These are phyloP conservation scores for Zelleria hepariella DNA, from an alignment of 2,888 invertebrate genomes.

Conservation along the genomic window DNA sequence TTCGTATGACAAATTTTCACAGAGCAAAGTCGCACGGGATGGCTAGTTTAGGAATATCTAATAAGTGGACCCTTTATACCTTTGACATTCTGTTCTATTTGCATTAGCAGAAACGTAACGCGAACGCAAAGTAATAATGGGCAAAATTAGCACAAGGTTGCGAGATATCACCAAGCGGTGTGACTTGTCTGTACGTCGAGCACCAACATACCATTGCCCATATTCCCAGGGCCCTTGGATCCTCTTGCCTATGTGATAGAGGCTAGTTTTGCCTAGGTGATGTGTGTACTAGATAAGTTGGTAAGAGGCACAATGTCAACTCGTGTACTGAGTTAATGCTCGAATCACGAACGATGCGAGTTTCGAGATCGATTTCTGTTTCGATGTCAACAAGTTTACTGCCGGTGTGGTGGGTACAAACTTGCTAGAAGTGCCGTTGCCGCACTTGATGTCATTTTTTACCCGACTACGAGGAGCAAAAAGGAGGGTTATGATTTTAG, in stretches of 20 bases:
- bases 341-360: neutral
- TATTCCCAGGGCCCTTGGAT: neutral
- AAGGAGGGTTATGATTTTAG: too few relatives aligned
- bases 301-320: neutral
- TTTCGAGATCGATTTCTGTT: neutral
- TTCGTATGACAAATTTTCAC: too few relatives aligned
- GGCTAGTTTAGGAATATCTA: too few relatives aligned
- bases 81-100: neutral
- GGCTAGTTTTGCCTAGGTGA: neutral
- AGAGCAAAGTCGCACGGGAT: too few relatives aligned
- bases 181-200: conserved; percentile 8
- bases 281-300: neutral
- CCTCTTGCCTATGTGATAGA: neutral
- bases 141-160: conserved; percentile 46
- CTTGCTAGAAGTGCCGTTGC: too few relatives aligned
- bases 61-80: neutral
- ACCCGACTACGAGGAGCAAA: too few relatives aligned
- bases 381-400: neutral
- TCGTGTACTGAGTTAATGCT: neutral
- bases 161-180: conserved; percentile 29
- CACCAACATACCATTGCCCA: neutral
- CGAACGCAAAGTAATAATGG: conserved; percentile 20
- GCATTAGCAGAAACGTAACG: neutral
- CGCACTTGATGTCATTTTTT: too few relatives aligned
- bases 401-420: too few relatives aligned